Evolutionary conservation across 2,113 vertebrate species (phyloP).

Genomic region (Thomomys bottae): DNA sequence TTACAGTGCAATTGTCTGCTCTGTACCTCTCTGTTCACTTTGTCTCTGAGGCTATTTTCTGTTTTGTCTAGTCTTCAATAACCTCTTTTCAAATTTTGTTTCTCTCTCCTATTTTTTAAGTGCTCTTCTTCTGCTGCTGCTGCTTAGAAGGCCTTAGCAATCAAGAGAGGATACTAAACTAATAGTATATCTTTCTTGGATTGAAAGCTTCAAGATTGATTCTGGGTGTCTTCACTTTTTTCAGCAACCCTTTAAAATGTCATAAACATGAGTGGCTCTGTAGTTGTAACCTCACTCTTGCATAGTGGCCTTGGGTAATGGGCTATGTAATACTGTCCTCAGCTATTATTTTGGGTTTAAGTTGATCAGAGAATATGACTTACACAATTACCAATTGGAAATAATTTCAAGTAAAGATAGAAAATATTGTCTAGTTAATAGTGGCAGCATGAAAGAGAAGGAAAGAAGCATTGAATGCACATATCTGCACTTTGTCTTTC

Average conservation of each 20-base stretch:
- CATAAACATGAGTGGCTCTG: not conserved
- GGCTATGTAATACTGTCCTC: not conserved
- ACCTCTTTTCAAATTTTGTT: not conserved
- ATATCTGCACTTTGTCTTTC: not conserved
- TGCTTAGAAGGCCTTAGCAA: not conserved
- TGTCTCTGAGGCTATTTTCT: not conserved
- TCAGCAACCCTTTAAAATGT: not conserved
- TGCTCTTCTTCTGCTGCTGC: not conserved
- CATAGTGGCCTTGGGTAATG: not conserved
- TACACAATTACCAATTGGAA: not conserved
- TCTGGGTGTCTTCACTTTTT: not conserved
- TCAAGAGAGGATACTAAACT: not conserved
- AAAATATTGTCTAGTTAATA: not conserved
- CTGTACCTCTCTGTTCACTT: not conserved
- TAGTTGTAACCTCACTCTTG: not conserved
- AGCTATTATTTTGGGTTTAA: not conserved
- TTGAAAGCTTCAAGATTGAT: not conserved
- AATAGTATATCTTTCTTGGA: not conserved
- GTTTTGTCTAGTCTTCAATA: not conserved
- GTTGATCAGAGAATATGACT: not conserved
- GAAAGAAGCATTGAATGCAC: not conserved
- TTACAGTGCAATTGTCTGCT: not conserved
- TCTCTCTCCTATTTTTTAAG: not conserved
- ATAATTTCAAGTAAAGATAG: not conserved
- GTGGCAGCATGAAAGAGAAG: not conserved